phyloP scores from a whole-genome alignment of 2,888 invertebrate species.

The Habroteleia sp. region DNA sequence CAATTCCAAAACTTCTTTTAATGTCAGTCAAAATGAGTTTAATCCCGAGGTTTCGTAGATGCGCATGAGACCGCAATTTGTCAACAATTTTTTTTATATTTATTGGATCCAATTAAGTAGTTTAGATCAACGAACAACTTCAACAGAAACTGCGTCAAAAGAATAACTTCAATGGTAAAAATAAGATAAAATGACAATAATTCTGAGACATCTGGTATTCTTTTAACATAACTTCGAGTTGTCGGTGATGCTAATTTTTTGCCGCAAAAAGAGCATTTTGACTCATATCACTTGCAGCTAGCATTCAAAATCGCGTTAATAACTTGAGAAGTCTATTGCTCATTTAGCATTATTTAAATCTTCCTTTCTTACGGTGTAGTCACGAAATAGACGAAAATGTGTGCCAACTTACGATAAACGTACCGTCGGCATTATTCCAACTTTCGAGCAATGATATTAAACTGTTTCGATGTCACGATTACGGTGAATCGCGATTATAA shows the following conservation, averaged over 20 bases:
- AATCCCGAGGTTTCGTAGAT: no score
- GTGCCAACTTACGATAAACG: slow-evolving; percentile 42
- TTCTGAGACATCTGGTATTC: no score
- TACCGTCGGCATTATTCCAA: slow-evolving; percentile 36
- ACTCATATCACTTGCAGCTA: slow-evolving; percentile 33
- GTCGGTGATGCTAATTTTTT: slow-evolving; percentile 5
- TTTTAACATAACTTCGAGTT: slow-evolving; percentile 16
- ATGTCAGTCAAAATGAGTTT: no score
- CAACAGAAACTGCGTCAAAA: no score
- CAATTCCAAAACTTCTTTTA: no score
- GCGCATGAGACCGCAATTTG: no score
- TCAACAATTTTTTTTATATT: no score
- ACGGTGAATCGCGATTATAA: slow-evolving; percentile 22
- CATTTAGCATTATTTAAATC: slow-evolving; percentile 41
- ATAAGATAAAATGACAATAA: no score
- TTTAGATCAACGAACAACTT: no score
- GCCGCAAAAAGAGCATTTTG: slow-evolving; percentile 16
- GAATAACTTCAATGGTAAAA: no score
- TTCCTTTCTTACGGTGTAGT: slow-evolving; percentile 25
- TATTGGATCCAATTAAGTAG: no score
- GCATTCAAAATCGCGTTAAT: slow-evolving; percentile 24
- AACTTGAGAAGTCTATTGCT: slow-evolving; percentile 33
- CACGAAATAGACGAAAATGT: slow-evolving; percentile 29
- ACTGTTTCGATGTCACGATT: slow-evolving; percentile 23
- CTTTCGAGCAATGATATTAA: slow-evolving; percentile 11